Conservation (phyloP, 2,113 vertebrate genomes). For the Etheostoma cragini region DNA sequence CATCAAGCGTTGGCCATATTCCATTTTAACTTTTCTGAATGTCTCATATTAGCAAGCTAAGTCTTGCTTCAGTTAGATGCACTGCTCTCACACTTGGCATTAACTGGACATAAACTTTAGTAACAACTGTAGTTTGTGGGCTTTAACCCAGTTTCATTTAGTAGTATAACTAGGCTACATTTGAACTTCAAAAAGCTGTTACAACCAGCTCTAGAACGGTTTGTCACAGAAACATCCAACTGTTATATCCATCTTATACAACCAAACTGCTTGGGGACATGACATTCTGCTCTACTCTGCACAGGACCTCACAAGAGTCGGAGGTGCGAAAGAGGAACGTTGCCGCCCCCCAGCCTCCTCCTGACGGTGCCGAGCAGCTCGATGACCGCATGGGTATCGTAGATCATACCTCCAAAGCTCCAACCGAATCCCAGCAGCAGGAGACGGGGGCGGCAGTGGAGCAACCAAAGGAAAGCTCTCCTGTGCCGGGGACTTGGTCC, state of each 20-base stretch:
- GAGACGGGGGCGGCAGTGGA: neutral
- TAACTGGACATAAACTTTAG: too few relatives aligned
- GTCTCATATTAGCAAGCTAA: too few relatives aligned
- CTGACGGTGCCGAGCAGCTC: conserved; percentile 14
- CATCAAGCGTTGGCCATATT: too few relatives aligned
- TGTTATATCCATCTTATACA: neutral
- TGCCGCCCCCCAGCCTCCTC: conserved; percentile 8
- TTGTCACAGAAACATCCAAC: neutral
- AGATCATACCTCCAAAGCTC: conserved; percentile 64
- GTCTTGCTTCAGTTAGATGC: too few relatives aligned
- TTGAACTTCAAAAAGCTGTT: neutral
- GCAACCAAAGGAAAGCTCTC: conserved; percentile 68
- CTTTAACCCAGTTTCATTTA: neutral
- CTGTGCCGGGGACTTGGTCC: conserved; percentile 84
- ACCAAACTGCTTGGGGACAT: neutral
- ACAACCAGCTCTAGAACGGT: neutral
- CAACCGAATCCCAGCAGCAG: conserved; percentile 59
- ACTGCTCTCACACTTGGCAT: too few relatives aligned
- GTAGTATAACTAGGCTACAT: neutral
- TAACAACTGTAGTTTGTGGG: neutral
- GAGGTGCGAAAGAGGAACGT: conserved; percentile 68
- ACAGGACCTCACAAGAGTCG: conserved; percentile 64
- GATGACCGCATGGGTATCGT: conserved; percentile 35
- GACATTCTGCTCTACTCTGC: neutral
- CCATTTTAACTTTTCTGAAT: too few relatives aligned